phyloP scores from a whole-genome alignment of 1,140 invertebrate species.

The Saccostrea cuccullata region DNA sequence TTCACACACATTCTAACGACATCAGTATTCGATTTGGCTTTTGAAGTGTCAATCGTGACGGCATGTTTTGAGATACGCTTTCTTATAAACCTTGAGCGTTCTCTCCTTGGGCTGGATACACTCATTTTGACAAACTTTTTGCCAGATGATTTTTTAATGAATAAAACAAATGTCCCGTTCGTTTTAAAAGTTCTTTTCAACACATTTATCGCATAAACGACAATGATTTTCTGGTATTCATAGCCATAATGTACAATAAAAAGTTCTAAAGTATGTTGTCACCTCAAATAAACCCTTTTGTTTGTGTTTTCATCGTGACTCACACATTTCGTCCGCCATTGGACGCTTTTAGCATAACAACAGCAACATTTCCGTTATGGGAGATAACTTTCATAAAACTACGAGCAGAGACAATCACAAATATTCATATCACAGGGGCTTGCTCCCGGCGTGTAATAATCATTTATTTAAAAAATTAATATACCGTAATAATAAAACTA shows the following conservation, averaged over 20 bases:
- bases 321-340: background rate
- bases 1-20: slow-evolving; percentile 72
- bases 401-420: too few species aligned
- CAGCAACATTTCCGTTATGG: background rate
- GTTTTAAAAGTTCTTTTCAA: too few species aligned
- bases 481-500: too few species aligned
- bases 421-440: too few species aligned
- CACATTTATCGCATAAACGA: too few species aligned
- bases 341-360: background rate
- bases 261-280: too few species aligned
- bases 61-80: slow-evolving; percentile 51
- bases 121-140: slow-evolving; percentile 1
- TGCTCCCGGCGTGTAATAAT: too few species aligned
- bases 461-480: too few species aligned
- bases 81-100: background rate
- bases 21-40: slow-evolving; percentile 73
- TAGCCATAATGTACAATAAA: too few species aligned
- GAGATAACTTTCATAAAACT: background rate
- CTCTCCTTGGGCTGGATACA: background rate
- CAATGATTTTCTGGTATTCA: too few species aligned
- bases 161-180: too few species aligned
- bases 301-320: background rate
- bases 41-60: slow-evolving; percentile 75
- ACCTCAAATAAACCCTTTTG: too few species aligned
- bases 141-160: background rate